Percentiles rank a stretch among this genome's conserved stretches.
Conservation (phyloP, 2,113 vertebrate genomes). For the Protobothrops flavoviridis region DNA sequence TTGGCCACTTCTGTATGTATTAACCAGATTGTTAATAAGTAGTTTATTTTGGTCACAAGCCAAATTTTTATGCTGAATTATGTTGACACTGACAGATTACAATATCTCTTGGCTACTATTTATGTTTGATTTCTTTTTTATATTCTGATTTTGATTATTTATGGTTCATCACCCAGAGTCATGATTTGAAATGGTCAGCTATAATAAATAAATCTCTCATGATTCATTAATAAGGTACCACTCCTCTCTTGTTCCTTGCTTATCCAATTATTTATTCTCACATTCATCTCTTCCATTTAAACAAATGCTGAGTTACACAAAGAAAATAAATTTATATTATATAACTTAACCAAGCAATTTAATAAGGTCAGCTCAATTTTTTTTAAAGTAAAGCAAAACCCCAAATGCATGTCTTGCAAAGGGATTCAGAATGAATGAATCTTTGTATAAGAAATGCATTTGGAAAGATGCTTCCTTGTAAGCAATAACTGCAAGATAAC, state of each 20-base stretch:
- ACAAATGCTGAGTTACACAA: constrained; percentile 31
- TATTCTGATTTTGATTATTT: neutral
- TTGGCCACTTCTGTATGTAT: neutral
- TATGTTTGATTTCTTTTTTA: neutral
- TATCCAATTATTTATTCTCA: constrained; percentile 36
- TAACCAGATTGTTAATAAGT: neutral
- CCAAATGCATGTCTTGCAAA: neutral
- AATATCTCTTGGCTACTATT: neutral
- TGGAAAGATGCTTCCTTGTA: constrained; percentile 8
- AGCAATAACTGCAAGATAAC: constrained; percentile 2
- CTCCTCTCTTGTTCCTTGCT: neutral
- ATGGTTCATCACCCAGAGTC: neutral
- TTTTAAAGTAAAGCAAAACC: neutral
- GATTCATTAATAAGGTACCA: constrained; percentile 15
- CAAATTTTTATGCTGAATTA: neutral
- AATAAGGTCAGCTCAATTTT: neutral
- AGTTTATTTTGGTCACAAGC: neutral
- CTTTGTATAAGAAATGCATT: constrained; percentile 7
- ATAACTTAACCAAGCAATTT: neutral
- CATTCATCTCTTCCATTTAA: constrained; percentile 35
- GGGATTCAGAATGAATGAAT: neutral
- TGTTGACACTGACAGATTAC: neutral
- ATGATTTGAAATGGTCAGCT: neutral
- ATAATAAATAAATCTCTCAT: neutral
- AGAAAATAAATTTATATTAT: constrained; percentile 11